Base-by-base conservation (phyloP, 2,113 vertebrate species). In the Entelurus aequoreus region DNA sequence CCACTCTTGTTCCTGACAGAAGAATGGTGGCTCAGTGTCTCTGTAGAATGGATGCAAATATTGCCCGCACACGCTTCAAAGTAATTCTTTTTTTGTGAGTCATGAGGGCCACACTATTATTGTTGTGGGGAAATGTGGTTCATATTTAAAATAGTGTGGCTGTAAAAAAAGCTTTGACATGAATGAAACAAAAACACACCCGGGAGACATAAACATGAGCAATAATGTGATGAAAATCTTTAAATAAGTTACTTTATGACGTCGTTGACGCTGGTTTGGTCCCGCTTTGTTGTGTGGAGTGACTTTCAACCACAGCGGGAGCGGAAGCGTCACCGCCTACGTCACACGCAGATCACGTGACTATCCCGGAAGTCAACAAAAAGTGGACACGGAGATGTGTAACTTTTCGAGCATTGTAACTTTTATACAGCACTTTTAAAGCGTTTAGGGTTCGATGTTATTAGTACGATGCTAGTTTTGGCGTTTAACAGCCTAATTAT, bases 311-410 rank as follows among this genome's bases (percentile, higher is more conserved):
- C 42, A 46, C 11, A 11, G 42, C 11, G 12, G 12, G 42, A 4
- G 42, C 42, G 42, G 11, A 12, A 46, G 42, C 42, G 42, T 11
- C 11, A 28, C 42, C 10, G 1, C 10, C 0, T 42, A 77, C 67
- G 60, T 75, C 72, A 71, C 0, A 5, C 15, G 9, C 37, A 14
- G 0, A 55, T 81, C 86, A 89, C 74, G 68, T 89, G 86, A 77
- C 65, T 8, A 76, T 3, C 58, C 13, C 83, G 83, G 87, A 88
- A 87, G 84, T 86, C 84, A 87, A 86, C 75, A 84, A 78, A 73
- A 78, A 73, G 8, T 19, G 47, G 48, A 19, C 46, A 46, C 58
- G 38, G 58, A 69, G 56, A 76, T 67, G 69, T 52, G 66, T 53
- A 62, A 6, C 58, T 42, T 37, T 40, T 8, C n/a, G 5, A 46